These are phyloP conservation scores for Microcebus tavaratra DNA, from an alignment of 2,113 vertebrate species.

Conservation along the genomic window DNA sequence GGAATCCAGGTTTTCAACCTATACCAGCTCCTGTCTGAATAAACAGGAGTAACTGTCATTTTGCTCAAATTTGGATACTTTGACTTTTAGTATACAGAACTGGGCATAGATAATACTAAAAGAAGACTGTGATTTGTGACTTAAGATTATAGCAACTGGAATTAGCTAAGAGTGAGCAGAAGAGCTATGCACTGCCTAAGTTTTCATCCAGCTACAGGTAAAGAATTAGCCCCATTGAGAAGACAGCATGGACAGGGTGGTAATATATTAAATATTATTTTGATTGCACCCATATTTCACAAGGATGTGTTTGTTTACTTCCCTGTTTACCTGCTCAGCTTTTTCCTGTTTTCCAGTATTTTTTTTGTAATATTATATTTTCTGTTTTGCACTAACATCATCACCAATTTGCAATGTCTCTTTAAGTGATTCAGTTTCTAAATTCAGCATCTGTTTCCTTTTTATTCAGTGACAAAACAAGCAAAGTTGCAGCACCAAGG, in stretches of 20 bases:
- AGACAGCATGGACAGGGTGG: neutral
- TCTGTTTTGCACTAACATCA: neutral
- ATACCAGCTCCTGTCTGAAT: neutral
- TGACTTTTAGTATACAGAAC: neutral
- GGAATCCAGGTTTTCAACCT: neutral
- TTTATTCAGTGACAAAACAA: constrained; percentile 21
- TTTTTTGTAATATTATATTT: neutral
- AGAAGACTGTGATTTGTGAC: neutral
- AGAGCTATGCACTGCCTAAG: neutral
- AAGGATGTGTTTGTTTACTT: neutral
- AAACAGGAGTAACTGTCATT: neutral
- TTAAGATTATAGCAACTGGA: neutral
- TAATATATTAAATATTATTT: neutral
- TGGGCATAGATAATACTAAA: neutral
- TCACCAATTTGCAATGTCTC: neutral
- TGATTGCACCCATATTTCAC: neutral
- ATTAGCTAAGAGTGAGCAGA: neutral
- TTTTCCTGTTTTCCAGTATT: neutral
- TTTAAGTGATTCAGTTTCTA: neutral
- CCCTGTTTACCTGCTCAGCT: neutral
- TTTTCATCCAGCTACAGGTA: neutral
- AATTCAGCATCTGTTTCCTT: neutral
- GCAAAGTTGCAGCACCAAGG: neutral
- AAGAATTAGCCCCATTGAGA: neutral
- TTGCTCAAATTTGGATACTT: neutral